Evolutionary conservation across 2,113 vertebrate genomes (phyloP), one percentile per base, ranked within the genome.

Genomic region (Lipophrys pholis): DNA sequence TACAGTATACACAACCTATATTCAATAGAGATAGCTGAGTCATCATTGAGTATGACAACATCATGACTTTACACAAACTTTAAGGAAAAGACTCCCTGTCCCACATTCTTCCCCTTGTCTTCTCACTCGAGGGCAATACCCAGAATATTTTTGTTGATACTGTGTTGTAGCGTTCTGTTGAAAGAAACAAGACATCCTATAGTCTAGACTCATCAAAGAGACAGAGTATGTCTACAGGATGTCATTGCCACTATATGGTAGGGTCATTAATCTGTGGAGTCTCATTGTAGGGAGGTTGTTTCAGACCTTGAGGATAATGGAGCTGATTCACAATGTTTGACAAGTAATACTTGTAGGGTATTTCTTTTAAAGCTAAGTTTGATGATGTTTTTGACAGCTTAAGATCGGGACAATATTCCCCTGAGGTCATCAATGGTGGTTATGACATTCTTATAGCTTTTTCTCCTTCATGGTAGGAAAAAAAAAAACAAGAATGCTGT

Each of bases 311-410:
- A 69, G 77, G 53, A 51, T 62, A 17, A 69, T 41, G 38, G 41
- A 42, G 46, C 76, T 83, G 81, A 80, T 70, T 61, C 69, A 77
- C 46, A 17, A 55, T 56, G 42, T 76, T 81, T 81, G 81, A 82
- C 70, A 83, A 74, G 65, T 74, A 0, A 21, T 67, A 71, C 78
- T 70, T 78, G 55, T 60, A 55, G 60, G 46, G 15, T 46, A 53
- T 68, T 71, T 75, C 56, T 35, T 42, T 42, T 54, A 52, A 76
- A 69, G 50, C 21, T 2, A 42, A n/a, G 30, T 43, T 45, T 42
- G 12, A 21, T 81, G 42, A 4, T 58, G 49, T 73, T 56, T 73
- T 35, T 78, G 40, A 72, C 50, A 58, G 50, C n/a, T 49, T 45
- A 57, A 56, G 40, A 68, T 64, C 52, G 61, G 51, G 17, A 63